Conservation (phyloP, 2,113 vertebrate species). For the Stictonetta naevosa region DNA sequence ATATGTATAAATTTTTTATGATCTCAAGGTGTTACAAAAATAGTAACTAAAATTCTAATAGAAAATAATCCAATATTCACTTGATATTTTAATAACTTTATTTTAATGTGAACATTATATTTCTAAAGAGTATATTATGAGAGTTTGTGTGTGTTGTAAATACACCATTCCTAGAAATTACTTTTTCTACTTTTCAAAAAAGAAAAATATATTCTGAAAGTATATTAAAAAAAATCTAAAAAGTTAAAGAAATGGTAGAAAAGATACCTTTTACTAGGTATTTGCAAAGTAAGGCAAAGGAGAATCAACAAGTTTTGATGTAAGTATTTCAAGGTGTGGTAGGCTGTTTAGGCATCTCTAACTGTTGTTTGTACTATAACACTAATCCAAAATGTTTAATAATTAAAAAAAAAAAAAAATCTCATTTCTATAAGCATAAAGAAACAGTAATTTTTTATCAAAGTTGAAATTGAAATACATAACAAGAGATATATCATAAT, state of each 20-base stretch:
- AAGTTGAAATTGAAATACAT: background rate
- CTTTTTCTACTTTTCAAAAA: background rate
- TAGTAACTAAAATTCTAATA: background rate
- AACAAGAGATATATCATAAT: background rate
- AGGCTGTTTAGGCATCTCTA: background rate
- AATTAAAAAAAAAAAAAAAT: background rate
- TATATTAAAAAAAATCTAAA: background rate
- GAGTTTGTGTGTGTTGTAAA: background rate
- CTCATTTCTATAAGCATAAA: background rate
- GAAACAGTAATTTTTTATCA: fast-evolving
- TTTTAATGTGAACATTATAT: background rate
- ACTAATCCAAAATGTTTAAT: too few species aligned
- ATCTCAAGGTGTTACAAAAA: background rate
- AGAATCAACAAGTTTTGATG: background rate
- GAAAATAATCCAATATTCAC: background rate
- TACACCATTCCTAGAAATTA: background rate
- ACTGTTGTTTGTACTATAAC: too few species aligned
- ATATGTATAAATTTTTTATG: background rate
- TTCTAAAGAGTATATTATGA: background rate
- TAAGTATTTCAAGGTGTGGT: background rate
- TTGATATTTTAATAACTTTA: background rate
- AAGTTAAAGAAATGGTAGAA: background rate
- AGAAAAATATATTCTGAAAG: background rate
- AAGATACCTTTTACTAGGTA: background rate
- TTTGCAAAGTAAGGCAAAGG: background rate